Evolutionary conservation across 2,797 vertebrate genomes (phyloP).

Genomic region (Sebastolobus alascanus): DNA sequence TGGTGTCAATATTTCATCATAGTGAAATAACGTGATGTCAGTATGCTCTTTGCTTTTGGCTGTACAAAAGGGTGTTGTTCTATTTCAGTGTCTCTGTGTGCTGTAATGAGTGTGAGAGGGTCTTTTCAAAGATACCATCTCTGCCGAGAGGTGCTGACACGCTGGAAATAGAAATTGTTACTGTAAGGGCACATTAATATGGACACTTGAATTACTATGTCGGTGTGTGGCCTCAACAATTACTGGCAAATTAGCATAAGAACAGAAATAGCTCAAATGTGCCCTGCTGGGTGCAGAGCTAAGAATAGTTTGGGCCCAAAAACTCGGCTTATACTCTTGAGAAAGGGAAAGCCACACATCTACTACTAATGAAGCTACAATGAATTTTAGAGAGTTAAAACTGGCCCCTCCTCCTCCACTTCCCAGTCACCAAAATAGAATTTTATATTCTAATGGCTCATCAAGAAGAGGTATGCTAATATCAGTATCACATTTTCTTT

Average conservation of each 20-base stretch:
- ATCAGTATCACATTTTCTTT: constrained; percentile 35
- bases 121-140: constrained; percentile 75
- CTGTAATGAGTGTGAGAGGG: constrained; percentile 65
- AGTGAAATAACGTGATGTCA: constrained; percentile 50
- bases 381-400: constrained; percentile 43
- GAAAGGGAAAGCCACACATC: constrained; percentile 42
- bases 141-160: constrained; percentile 78
- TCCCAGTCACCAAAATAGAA: constrained; percentile 43
- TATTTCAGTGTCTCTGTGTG: constrained; percentile 49
- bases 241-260: constrained; percentile 81
- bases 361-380: constrained; percentile 45
- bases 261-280: constrained; percentile 79
- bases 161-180: constrained; percentile 77
- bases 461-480: constrained; percentile 56
- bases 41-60: constrained; percentile 29
- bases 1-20: constrained; percentile 55
- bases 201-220: constrained; percentile 76
- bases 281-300: constrained; percentile 67
- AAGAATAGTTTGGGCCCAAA: constrained; percentile 71
- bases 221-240: constrained; percentile 75
- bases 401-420: constrained; percentile 23
- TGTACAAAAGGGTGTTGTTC: constrained; percentile 49
- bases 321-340: constrained; percentile 54
- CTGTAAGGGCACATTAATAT: constrained; percentile 78
- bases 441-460: constrained; percentile 49